Evolutionary conservation across 2,888 invertebrate genomes (phyloP).

Genomic region (Tigriopus californicus): DNA sequence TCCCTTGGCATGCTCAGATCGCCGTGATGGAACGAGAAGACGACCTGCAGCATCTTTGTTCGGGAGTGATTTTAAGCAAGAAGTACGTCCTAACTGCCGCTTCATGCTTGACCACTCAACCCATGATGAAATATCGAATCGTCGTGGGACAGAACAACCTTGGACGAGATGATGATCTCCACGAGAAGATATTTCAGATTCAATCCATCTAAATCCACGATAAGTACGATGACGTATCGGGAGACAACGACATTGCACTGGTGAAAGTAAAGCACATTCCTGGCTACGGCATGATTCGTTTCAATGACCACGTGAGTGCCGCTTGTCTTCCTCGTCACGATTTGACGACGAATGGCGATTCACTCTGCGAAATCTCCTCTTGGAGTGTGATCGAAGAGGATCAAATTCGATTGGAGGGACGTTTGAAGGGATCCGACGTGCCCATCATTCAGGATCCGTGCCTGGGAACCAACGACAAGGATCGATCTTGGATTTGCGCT

Average conservation of each 20-base stretch:
- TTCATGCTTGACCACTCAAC: not conserved
- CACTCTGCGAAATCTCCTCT: too few species aligned
- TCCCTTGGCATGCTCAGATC: constrained; percentile 2
- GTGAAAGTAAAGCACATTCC: not conserved
- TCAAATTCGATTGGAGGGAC: too few species aligned
- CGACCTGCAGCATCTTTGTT: not conserved
- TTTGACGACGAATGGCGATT: too few species aligned
- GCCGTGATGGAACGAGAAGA: not conserved
- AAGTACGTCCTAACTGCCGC: not conserved
- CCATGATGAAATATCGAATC: not conserved
- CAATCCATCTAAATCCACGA: not conserved
- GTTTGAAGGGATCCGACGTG: too few species aligned
- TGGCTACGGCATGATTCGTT: not conserved
- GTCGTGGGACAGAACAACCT: not conserved
- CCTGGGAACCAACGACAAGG: too few species aligned
- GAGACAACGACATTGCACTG: not conserved
- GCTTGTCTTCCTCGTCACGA: too few species aligned
- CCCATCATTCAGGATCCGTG: too few species aligned
- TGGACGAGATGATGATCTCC: not conserved
- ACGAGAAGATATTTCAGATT: not conserved
- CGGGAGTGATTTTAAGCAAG: not conserved
- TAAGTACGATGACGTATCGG: not conserved
- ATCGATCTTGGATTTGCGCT: too few species aligned
- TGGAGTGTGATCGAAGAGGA: too few species aligned
- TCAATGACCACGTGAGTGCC: too few species aligned